phyloP scores from a whole-genome alignment of 2,797 vertebrate species.

The Sebastes itinus region DNA sequence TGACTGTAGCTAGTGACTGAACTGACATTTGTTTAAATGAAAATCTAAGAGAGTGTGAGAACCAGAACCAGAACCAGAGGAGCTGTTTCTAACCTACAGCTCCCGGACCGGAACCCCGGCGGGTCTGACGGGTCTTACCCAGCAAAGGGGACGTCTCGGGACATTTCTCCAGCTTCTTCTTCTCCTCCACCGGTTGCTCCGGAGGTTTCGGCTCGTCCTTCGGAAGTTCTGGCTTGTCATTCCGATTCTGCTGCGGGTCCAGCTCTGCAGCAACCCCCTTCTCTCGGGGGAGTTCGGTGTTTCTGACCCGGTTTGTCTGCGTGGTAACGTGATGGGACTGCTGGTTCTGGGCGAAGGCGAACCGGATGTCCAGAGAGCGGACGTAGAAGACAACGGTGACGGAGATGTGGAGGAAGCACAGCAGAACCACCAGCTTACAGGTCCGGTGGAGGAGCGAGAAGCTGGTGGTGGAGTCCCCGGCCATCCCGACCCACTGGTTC shows the following conservation, averaged over 20 bases:
- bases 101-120: too few relatives aligned
- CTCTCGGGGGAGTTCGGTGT: accelerated
- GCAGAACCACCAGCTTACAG: conserved; percentile 82
- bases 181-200: not conserved
- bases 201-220: not conserved
- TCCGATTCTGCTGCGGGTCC: not conserved
- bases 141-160: conserved; percentile 77
- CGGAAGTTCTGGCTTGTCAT: too few relatives aligned
- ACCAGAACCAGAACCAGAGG: too few relatives aligned
- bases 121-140: conserved; percentile 60
- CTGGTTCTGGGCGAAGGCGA: conserved; percentile 72
- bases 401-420: conserved; percentile 82
- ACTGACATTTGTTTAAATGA: too few relatives aligned
- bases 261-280: accelerated
- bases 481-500: conserved; percentile 37
- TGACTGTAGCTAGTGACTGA: too few relatives aligned
- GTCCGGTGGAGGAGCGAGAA: conserved; percentile 76
- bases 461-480: conserved; percentile 60
- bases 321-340: conserved; percentile 21
- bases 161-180: conserved; percentile 63
- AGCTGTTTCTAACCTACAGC: too few relatives aligned
- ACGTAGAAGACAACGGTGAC: conserved; percentile 82
- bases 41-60: too few relatives aligned
- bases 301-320: not conserved
- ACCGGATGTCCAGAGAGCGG: conserved; percentile 69